Evolutionary conservation across 2,888 invertebrate genomes (phyloP).

Genomic region (Drosophila subquinaria): DNA sequence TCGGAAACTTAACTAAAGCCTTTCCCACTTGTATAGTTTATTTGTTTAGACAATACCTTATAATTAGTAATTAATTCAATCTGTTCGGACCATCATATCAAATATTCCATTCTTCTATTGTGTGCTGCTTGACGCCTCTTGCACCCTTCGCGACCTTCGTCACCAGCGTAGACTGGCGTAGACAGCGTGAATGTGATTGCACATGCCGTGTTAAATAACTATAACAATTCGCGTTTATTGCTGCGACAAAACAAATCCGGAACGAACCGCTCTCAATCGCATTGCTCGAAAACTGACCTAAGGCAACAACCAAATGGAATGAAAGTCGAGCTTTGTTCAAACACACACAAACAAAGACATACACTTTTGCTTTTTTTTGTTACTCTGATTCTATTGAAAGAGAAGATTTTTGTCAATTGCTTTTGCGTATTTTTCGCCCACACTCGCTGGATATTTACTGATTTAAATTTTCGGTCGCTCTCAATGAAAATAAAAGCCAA

Average conservation of each 20-base stretch:
- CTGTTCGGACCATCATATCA: no score
- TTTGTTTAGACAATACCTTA: no score
- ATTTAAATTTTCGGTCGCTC: neutral
- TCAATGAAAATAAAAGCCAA: neutral
- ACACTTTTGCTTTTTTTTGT: neutral
- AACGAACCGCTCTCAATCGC: constrained; percentile 16
- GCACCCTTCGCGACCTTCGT: no score
- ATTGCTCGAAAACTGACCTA: constrained; percentile 33
- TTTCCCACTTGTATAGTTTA: no score
- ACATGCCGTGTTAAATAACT: constrained; percentile 6
- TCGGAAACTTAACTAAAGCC: no score
- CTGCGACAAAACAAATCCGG: neutral
- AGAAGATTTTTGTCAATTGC: constrained; percentile 9
- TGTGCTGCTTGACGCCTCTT: no score
- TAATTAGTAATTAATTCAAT: no score
- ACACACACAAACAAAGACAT: neutral
- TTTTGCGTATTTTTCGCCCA: constrained; percentile 6
- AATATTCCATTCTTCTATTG: no score
- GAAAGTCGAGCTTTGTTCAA: constrained; percentile 13
- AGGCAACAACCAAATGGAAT: constrained; percentile 4
- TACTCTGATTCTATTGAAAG: constrained; percentile 6
- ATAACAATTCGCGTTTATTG: constrained; percentile 5
- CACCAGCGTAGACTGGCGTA: no score
- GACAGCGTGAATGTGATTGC: no score
- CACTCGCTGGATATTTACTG: neutral